A percentile compares a stretch with the other conserved stretches of the same genome.
Conservation (phyloP, 2,113 vertebrate genomes). For the Phasianus colchicus region DNA sequence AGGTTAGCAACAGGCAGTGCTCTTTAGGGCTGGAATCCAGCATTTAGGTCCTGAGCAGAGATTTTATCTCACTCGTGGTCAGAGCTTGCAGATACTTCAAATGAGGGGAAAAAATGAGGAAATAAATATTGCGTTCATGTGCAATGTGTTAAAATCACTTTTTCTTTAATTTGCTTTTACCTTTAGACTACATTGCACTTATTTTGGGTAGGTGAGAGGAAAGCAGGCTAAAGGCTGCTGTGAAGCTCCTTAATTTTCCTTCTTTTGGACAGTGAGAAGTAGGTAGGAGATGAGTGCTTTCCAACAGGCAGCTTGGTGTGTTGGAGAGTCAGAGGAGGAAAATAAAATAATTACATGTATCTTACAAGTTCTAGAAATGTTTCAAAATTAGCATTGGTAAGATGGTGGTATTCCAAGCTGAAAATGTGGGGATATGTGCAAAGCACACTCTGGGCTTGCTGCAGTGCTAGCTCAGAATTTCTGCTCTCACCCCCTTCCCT, state of each 20-base stretch:
- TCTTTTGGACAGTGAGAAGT: not conserved
- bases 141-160: not conserved
- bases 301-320: not conserved
- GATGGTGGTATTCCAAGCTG: not conserved
- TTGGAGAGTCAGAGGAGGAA: constrained; percentile 6
- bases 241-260: not conserved
- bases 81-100: not conserved
- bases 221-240: not conserved
- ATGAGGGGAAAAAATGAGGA: not conserved
- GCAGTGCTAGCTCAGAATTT: not conserved
- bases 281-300: not conserved
- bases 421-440: not conserved
- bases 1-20: not conserved
- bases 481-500: not conserved
- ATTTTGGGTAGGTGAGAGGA: constrained; percentile 19
- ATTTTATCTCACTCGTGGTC: not conserved
- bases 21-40: not conserved
- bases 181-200: constrained; percentile 24
- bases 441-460: accelerated
- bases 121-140: not conserved
- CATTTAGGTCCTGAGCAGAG: not conserved
- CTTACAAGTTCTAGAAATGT: not conserved
- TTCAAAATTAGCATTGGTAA: not conserved
- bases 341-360: constrained; percentile 28
- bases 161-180: not conserved